Base-by-base conservation (phyloP, 2,797 vertebrate genomes). In the Philypnodon macrostomus region DNA sequence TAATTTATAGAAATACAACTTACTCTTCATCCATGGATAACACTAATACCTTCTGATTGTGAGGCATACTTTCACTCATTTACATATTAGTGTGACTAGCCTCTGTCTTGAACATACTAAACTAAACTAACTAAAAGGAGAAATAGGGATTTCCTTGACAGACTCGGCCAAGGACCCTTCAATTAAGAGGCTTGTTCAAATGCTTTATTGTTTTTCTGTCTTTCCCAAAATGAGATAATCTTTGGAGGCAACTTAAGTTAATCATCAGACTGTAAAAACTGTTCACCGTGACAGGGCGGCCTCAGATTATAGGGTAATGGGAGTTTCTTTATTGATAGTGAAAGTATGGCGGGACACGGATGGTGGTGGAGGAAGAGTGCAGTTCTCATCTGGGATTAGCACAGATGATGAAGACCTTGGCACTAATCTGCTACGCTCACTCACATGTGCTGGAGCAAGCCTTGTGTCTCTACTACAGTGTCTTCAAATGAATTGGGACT, bases 341-440 rank as follows among this genome's bases (percentile, higher is more conserved):
- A 46, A 35, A 55, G 73, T 68, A 67, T 67, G 67, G 70, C 74
- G 50, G 55, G 61, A 53, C 64, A 58, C 30, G 41, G 66, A 47
- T 26, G 4, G 63, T 21, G 27, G 54, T 30, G 46, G 38, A n/a
- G n/a, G 52, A 58, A 56, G 53, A 66, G 68, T 59, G 41, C 36
- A 72, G 75, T 58, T 70, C 63, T 77, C 75, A 63, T 2, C 39
- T 70, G 66, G 77, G 80, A 83, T 84, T 85, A 81, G 55, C 45
- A 9, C 42, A 31, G 45, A 51, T 32, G 65, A 75, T 47, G 82
- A 79, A 63, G 73, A 67, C 71, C 65, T 47, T 68, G 76, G 70
- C 75, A 67, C 53, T 85, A 81, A 84, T 87, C 81, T 80, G 51
- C 55, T 57, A 34, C 2, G 19, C 62, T 64, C 64, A 41, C 68